Conservation (phyloP, 53 echinoderm and acorn worm genomes). For the Luidia sarsii region DNA sequence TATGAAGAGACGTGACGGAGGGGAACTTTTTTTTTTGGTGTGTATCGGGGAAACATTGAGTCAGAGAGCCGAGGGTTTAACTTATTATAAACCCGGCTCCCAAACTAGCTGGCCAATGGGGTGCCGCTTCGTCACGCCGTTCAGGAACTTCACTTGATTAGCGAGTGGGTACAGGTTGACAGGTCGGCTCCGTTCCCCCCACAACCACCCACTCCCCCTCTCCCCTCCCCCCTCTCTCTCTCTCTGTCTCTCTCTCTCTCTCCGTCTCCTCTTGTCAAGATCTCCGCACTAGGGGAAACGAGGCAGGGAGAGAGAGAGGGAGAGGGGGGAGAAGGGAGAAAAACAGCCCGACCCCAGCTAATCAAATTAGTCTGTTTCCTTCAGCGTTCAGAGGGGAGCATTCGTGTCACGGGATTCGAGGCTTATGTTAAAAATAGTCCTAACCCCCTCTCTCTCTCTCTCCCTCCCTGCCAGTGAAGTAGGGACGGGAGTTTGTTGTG, state of each 20-base stretch:
- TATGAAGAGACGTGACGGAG: too few relatives aligned
- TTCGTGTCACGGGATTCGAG: conserved; percentile 9
- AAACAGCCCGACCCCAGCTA: conserved; percentile 46
- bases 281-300: not conserved
- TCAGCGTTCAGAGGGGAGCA: conserved; percentile 23
- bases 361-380: conserved; percentile 61
- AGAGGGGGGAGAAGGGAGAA: conserved; percentile 12
- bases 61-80: conserved; percentile 8
- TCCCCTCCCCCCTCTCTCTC: not conserved
- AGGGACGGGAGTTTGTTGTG: conserved; percentile 20
- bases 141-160: conserved; percentile 43
- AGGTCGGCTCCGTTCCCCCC: conserved; percentile 30
- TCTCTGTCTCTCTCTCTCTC: too few relatives aligned
- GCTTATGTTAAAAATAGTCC: conserved; percentile 42
- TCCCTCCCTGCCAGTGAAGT: not conserved
- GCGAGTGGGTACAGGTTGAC: conserved; percentile 35
- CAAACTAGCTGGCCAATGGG: conserved; percentile 19
- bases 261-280: conserved; percentile 24
- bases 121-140: conserved; percentile 42
- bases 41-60: conserved; percentile 20
- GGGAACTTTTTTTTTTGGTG: too few relatives aligned
- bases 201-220: not conserved
- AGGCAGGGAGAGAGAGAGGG: conserved; percentile 28
- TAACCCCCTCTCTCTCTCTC: too few relatives aligned
- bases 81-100: conserved; percentile 9